Percentiles rank a stretch among this genome's conserved stretches.
phyloP scores from a whole-genome alignment of 2,113 vertebrate genomes.

The Chrysochloris asiatica region DNA sequence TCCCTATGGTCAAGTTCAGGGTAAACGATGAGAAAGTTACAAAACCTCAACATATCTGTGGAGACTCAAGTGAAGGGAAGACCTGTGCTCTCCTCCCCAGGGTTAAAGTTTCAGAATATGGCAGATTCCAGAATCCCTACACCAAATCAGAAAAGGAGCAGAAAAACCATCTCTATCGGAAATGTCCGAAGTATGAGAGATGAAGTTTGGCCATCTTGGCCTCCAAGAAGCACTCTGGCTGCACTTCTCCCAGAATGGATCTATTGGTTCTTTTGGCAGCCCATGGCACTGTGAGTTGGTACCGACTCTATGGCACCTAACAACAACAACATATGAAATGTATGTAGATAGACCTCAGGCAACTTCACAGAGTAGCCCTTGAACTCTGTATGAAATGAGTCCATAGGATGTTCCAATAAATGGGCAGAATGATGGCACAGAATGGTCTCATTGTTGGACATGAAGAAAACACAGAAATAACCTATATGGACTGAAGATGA shows the following conservation, averaged over 20 bases:
- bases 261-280: too few relatives aligned
- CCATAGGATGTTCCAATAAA: not conserved
- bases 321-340: rapidly evolving
- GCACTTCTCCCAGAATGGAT: too few relatives aligned
- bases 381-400: not conserved
- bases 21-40: not conserved
- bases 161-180: too few relatives aligned
- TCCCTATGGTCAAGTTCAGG: not conserved
- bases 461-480: not conserved
- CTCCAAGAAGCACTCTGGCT: too few relatives aligned
- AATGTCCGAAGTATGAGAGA: too few relatives aligned
- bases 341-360: not conserved
- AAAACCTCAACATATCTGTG: not conserved
- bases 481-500: not conserved
- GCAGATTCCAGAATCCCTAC: not conserved
- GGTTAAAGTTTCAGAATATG: not conserved
- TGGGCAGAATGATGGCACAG: not conserved
- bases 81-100: not conserved
- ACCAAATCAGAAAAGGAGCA: not conserved
- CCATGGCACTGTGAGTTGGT: too few relatives aligned
- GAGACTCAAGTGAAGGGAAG: not conserved
- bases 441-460: too few relatives aligned
- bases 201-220: too few relatives aligned
- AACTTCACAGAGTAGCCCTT: not conserved
- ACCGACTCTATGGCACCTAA: too few relatives aligned